Evolutionary conservation across 2,888 invertebrate genomes (phyloP), one percentile per base, ranked within the genome.

Genomic region (Diogma glabrata): DNA sequence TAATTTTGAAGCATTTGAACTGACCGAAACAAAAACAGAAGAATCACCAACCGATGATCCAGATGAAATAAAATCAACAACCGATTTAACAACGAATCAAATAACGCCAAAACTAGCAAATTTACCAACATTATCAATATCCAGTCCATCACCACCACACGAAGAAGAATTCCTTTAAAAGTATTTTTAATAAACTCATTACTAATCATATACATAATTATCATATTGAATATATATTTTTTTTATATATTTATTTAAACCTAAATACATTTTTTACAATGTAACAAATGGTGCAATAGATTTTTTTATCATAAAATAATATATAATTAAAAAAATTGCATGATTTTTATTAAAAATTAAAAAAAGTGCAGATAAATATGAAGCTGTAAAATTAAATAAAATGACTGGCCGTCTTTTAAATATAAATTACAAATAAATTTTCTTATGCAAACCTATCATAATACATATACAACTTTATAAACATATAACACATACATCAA

Each of bases 121-220:
- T 33, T 71, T 87, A 59, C 86, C 86, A 47, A 84, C 84, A 59
- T 75, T 87, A 6, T 86, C 86, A 20, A 78, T 87, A 23, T 86
- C 86, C 10, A 84, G 84, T n/a, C 85, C 85, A 0, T 84, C 84
- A 16, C 85, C 85, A 26, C 83, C 85, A 12, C 83, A 84, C 59
- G 84, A 84, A 59, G 82, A 81, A 20, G 53, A 68, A 48, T 30
- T 48, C 20, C 24, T 48, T 14, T 48, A 48, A 48, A 48, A 30
- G n/a, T 22, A 17, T 17, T 17, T 16, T 6, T 6, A 14, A 40
- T 40, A 3, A 8, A 17, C 5, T 17, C 19, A 40, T 9, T 17
- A 40, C 8, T 10, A 12, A 36, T 14, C 16, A 16, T 12, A 10
- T 36, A n/a, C n/a, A n/a, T 36, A 3, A 43, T 43, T 43, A 22